These are phyloP conservation scores for Xylocopa sonorina DNA, from an alignment of 1,140 invertebrate genomes.

Conservation along the genomic window DNA sequence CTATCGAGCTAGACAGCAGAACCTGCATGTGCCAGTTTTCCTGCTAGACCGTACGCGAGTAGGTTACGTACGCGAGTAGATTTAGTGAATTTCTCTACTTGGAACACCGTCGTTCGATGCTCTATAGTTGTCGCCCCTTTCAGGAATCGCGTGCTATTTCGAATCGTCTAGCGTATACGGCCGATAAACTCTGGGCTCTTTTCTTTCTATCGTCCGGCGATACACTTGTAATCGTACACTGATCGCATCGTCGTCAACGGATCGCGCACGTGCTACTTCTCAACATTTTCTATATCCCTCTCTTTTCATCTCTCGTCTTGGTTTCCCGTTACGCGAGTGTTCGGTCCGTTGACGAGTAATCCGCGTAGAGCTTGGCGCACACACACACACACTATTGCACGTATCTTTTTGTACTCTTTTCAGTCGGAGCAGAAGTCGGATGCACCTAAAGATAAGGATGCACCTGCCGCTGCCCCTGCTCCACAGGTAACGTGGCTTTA, in stretches of 20 bases:
- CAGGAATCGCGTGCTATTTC: too few relatives aligned
- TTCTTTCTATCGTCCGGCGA: constrained; percentile 9
- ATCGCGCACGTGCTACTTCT: too few relatives aligned
- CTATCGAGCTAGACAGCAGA: too few relatives aligned
- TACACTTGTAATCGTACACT: constrained; percentile 49
- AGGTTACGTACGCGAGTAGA: neutral
- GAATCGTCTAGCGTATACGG: too few relatives aligned
- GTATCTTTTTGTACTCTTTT: constrained; percentile 81
- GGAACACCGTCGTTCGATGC: neutral
- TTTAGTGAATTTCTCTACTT: too few relatives aligned
- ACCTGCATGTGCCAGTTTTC: too few relatives aligned
- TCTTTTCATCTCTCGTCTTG: neutral
- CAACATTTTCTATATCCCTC: too few relatives aligned
- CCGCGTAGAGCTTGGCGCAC: constrained; percentile 65
- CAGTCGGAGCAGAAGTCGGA: constrained; percentile 80
- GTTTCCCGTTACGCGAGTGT: constrained; percentile 6
- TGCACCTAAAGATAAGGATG: constrained; percentile 79
- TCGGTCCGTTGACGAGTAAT: constrained; percentile 52
- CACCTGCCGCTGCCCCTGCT: constrained; percentile 77
- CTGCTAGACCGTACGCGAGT: neutral
- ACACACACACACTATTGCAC: constrained; percentile 80
- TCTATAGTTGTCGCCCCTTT: neutral
- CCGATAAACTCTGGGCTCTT: too few relatives aligned
- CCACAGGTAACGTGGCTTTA: constrained; percentile 78
- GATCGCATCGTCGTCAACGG: constrained; percentile 15